Evolutionary conservation across 92 coral and sea anemone genomes (phyloP), one percentile per base, ranked within the genome.

Genomic region (Chrysogorgia sp.): DNA sequence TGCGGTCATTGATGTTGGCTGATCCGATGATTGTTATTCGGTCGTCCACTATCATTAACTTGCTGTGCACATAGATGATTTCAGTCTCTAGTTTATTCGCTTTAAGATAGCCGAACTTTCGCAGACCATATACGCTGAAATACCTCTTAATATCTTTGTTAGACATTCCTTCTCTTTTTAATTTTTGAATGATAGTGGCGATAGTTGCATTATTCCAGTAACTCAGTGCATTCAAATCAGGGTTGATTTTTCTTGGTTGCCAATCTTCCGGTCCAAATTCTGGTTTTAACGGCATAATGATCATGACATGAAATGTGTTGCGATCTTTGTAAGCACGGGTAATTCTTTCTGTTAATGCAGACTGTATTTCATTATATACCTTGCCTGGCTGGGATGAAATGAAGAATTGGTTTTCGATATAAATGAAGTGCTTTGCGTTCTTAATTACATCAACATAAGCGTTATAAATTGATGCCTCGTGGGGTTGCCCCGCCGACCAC

Each of bases 21-120:
- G 88, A 85, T 47, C 88, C 88, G 43, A 85, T 85, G 63, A 85
- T 79, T 57, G 88, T 76, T 60, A 80, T 25, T 30, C 88, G 85
- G 31, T 85, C 85, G 34, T 85, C 88, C 5, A 85, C 88, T 59
- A 85, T 80, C 88, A 85, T 85, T 32, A 85, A 17, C 69, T 85
- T 85, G 45, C 88, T 85, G 56, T 85, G 88, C 21, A 85, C 88
- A 80, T 85, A 85, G 50, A 85, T 68, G 40, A 71, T 41, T 81
- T 84, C 85, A 25, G 77, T 84, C 22, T 66, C 74, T 45, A 84
- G 56, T 43, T 84, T 26, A 20, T 52, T 63, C 23, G 71, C 71
- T 24, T 68, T 15, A 33, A 61, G 29, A 4, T 4, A 37, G 21
- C 60, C 81, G 58, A 59, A 43, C 25, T 61, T 71, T 34, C 86